Evolutionary conservation across 1,140 invertebrate genomes (phyloP), one percentile per base, ranked within the genome.

Genomic region (Centruroides sculpturatus): DNA sequence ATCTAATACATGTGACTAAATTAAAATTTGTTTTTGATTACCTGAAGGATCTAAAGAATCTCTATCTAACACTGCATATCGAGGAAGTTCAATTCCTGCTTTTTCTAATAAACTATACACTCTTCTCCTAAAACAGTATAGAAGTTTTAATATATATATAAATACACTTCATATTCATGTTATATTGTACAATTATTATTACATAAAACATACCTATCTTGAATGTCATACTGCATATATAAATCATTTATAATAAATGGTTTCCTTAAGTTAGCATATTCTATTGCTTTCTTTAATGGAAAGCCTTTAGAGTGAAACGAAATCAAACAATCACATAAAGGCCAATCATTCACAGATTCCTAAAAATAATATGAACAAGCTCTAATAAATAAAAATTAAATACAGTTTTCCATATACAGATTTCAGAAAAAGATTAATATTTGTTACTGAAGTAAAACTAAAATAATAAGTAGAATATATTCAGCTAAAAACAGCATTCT

Each of bases 171-270:
- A n/a, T 12, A 34, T 34, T 51, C 12, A 34, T n/a, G 49, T 34
- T n/a, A 51, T 34, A 51, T n/a, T 1, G 49, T 12, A 51, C 49
- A 53, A 53, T 36, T 53, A 53, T 53, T 5, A 36, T 36, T 1
- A 36, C 0, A 23, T 53, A 23, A 5, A 65, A 64, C 47, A 23
- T 56, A 69, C 64, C 66, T 57, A 69, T 80, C 86, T 78, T 93
- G 90, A 61, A 99, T 89, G 71, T 94, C 91, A 77, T 93, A 98
- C 73, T 99, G 97, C 85, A 97, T 95, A 67, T 93, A 88, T 61
- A 99, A 81, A 78, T 99, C 95, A 75, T 99, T 99, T 57, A 99
- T 91, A 59, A 98, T 87, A 74, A 95, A 98, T 0, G 96, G 95
- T 74, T 93, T 90, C 59, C 92, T 79, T 55, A 98, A 77, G 70